Percentiles rank a stretch among this genome's conserved stretches.
phyloP scores from a whole-genome alignment of 2,888 invertebrate genomes.

The Epinotia demarniana region DNA sequence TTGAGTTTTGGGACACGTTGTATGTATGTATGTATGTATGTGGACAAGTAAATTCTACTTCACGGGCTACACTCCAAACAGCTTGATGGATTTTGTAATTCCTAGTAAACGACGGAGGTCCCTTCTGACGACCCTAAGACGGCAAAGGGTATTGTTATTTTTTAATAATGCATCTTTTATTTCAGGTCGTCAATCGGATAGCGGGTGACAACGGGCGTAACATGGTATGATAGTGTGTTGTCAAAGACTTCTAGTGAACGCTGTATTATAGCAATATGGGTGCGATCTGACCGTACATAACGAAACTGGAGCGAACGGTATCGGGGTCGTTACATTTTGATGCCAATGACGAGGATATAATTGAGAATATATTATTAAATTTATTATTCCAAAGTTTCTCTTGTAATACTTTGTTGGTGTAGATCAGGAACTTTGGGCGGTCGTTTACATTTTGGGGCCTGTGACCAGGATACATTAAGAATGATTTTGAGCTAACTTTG shows the following conservation, averaged over 20 bases:
- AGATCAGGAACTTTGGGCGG: neutral
- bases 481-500: neutral
- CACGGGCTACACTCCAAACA: no score
- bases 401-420: neutral
- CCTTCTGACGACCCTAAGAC: no score
- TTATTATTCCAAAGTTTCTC: neutral
- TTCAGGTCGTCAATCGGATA: slow-evolving; percentile 90
- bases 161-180: slow-evolving; percentile 55
- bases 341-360: slow-evolving; percentile 15
- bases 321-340: slow-evolving; percentile 8
- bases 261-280: slow-evolving; percentile 18
- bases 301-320: neutral
- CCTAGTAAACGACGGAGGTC: no score
- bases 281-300: neutral
- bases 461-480: neutral
- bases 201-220: slow-evolving; percentile 93
- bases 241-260: slow-evolving; percentile 56
- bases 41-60: no score
- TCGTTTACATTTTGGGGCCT: neutral
- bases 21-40: no score
- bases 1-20: no score
- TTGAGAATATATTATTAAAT: neutral
- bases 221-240: slow-evolving; percentile 88
- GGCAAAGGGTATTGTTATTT: no score
- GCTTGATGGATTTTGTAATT: no score